A percentile compares a stretch with the other conserved stretches of the same genome.
These are phyloP conservation scores for Chromoteleia sp. DNA, from an alignment of 2,888 invertebrate species.

Conservation along the genomic window DNA sequence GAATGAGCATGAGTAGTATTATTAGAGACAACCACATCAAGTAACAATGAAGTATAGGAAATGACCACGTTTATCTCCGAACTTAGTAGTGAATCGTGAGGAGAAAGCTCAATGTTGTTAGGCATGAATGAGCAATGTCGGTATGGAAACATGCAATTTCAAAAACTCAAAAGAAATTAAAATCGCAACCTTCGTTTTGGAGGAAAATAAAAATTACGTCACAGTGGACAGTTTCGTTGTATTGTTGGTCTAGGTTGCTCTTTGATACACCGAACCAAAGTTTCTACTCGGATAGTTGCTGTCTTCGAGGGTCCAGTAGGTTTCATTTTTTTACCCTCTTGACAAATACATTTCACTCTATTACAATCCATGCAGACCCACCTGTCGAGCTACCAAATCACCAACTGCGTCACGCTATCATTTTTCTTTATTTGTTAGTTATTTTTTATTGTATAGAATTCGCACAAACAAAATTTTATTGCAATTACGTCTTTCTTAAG, in stretches of 20 bases:
- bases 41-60: slow-evolving; percentile 2
- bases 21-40: not conserved
- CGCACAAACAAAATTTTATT: too few relatives aligned
- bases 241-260: slow-evolving; percentile 81
- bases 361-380: slow-evolving; percentile 90
- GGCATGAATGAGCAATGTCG: not conserved
- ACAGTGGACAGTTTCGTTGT: slow-evolving; percentile 75
- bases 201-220: slow-evolving; percentile 68
- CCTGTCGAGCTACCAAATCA: slow-evolving; percentile 90
- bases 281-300: slow-evolving; percentile 76
- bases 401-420: slow-evolving; percentile 86
- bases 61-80: slow-evolving; percentile 13
- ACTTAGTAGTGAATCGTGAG: not conserved
- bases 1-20: not conserved
- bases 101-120: slow-evolving; percentile 11
- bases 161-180: slow-evolving; percentile 75
- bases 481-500: too few relatives aligned
- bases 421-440: too few relatives aligned
- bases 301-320: slow-evolving; percentile 74
- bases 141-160: not conserved
- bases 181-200: slow-evolving; percentile 79
- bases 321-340: slow-evolving; percentile 80
- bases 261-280: slow-evolving; percentile 80
- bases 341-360: slow-evolving; percentile 89
- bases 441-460: not conserved